Evolutionary conservation across 2,797 vertebrate species (phyloP).

Genomic region (Synaphobranchus kaupii): DNA sequence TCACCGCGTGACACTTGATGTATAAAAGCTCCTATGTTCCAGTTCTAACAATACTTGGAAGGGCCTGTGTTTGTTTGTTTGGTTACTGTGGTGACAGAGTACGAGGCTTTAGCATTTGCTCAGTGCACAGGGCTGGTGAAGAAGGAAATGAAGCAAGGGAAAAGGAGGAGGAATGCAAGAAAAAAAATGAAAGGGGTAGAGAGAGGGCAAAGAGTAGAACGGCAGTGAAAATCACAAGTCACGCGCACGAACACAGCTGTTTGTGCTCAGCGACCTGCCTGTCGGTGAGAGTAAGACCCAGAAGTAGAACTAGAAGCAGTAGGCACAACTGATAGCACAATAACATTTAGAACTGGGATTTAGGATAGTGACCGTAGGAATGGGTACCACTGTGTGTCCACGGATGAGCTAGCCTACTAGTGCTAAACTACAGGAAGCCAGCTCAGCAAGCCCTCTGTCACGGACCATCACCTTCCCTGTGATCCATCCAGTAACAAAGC

Average conservation of each 20-base stretch:
- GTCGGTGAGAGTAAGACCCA: not conserved
- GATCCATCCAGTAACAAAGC: constrained; percentile 14
- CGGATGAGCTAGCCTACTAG: not conserved
- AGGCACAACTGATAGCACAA: not conserved
- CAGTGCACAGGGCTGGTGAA: constrained; percentile 21
- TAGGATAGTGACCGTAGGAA: not conserved
- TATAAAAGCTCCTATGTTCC: constrained; percentile 41
- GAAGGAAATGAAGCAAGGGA: not conserved
- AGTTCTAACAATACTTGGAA: constrained; percentile 36
- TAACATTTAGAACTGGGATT: not conserved
- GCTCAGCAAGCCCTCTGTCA: constrained; percentile 22
- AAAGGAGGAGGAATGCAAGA: constrained; percentile 18
- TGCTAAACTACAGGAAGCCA: constrained; percentile 1
- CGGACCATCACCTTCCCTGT: constrained; percentile 27
- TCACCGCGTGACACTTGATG: constrained; percentile 40
- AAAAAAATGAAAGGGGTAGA: constrained; percentile 9
- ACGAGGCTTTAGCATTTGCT: constrained; percentile 39
- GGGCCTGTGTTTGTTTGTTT: constrained; percentile 53
- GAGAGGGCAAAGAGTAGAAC: constrained; percentile 16
- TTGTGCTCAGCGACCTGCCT: not conserved
- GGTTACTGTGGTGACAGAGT: constrained; percentile 46
- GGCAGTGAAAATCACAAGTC: not conserved
- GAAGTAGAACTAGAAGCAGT: not conserved
- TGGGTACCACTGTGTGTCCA: not conserved
- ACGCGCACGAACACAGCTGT: not conserved